Conservation (phyloP, 2,888 invertebrate genomes). For the Limnephilus rhombicus region DNA sequence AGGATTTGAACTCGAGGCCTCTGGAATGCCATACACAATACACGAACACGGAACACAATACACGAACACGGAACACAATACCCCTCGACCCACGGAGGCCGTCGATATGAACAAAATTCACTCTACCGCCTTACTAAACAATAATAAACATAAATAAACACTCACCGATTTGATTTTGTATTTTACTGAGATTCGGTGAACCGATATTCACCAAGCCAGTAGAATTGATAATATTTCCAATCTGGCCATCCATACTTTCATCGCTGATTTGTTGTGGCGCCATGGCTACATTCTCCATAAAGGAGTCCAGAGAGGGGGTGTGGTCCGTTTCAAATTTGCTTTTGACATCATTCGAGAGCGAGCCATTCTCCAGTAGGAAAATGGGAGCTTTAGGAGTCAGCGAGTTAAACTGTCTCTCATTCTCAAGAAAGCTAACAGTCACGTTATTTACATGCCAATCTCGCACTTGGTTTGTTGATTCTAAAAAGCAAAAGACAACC, state of each 20-base stretch:
- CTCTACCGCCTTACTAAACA: constrained; percentile 44
- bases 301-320: constrained; percentile 28
- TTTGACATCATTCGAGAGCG: background rate
- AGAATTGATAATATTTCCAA: background rate
- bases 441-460: constrained; percentile 38
- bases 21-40: no score
- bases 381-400: constrained; percentile 12
- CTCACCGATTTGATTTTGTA: constrained; percentile 16
- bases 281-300: constrained; percentile 32
- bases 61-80: no score
- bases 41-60: no score
- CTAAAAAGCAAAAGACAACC: constrained; percentile 5
- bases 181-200: constrained; percentile 17
- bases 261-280: constrained; percentile 35
- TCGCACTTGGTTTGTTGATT: constrained; percentile 3
- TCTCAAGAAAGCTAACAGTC: constrained; percentile 47
- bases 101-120: no score
- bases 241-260: background rate
- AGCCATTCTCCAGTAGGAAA: constrained; percentile 2
- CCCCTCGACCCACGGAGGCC: no score
- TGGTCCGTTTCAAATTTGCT: background rate
- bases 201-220: constrained; percentile 6
- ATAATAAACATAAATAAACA: background rate
- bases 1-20: no score
- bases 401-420: constrained; percentile 49